A percentile compares a stretch with the other conserved stretches of the same genome.
Conservation (phyloP, 2,113 vertebrate genomes). For the Tyrannus savana region DNA sequence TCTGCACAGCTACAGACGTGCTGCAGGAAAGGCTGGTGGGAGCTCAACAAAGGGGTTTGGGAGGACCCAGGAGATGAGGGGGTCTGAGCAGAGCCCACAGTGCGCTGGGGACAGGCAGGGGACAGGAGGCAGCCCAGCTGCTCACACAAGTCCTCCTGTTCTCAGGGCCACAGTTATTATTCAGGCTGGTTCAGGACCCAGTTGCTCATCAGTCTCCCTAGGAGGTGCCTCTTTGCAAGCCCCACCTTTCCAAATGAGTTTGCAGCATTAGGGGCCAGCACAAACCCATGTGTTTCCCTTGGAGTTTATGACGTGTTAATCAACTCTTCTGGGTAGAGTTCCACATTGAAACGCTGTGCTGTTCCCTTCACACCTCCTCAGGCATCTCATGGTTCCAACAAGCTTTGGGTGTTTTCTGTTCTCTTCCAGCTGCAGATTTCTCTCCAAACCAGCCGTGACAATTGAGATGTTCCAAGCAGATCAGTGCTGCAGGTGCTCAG, state of each 20-base stretch:
- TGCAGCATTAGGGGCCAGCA: neutral
- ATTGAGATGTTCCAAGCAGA: neutral
- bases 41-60: neutral
- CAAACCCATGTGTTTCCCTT: neutral
- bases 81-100: neutral
- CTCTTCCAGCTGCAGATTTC: neutral
- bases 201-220: neutral
- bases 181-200: neutral
- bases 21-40: neutral
- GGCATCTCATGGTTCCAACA: neutral
- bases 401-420: neutral
- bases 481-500: neutral
- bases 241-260: neutral
- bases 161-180: neutral
- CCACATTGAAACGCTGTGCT: neutral
- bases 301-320: conserved; percentile 18
- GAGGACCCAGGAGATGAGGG: neutral
- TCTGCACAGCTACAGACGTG: neutral
- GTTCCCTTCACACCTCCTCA: neutral
- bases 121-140: neutral
- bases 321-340: neutral
- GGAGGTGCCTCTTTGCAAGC: neutral
- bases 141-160: neutral
- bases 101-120: neutral
- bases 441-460: neutral